These are phyloP conservation scores for Pseudomyrmex gracilis DNA, from an alignment of 1,140 invertebrate genomes.

Conservation along the genomic window DNA sequence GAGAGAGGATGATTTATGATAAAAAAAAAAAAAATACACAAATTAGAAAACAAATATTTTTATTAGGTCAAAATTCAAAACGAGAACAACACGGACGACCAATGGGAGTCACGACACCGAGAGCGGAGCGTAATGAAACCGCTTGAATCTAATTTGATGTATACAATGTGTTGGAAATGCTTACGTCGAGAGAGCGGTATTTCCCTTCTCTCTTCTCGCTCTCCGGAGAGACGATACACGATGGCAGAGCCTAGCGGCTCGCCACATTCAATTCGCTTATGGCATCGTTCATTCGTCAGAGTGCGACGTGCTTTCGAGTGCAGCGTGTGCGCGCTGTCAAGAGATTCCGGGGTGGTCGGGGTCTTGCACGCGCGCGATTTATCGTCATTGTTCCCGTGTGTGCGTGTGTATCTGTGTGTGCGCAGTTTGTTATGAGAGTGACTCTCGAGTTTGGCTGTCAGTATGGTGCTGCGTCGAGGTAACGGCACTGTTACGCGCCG, in stretches of 20 bases:
- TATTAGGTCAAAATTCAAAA: too few species aligned
- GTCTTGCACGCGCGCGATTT: background rate
- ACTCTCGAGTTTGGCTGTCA: conserved; percentile 25
- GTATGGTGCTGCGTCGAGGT: conserved; percentile 35
- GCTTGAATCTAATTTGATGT: too few species aligned
- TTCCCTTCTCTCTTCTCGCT: conserved; percentile 54
- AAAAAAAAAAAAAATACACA: background rate
- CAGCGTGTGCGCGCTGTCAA: conserved; percentile 38
- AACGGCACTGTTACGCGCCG: background rate
- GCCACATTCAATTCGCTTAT: conserved; percentile 57
- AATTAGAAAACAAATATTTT: too few species aligned
- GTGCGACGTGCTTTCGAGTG: conserved; percentile 51
- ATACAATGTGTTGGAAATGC: too few species aligned
- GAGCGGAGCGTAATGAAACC: too few species aligned
- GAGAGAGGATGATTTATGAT: background rate
- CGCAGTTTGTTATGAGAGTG: conserved; percentile 14
- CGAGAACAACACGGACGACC: too few species aligned
- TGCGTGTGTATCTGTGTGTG: too few species aligned
- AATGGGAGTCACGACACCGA: too few species aligned
- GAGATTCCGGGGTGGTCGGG: conserved; percentile 40
- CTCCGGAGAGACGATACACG: background rate
- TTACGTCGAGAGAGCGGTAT: conserved; percentile 42
- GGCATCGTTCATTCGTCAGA: conserved; percentile 60
- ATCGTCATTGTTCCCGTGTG: conserved; percentile 20
- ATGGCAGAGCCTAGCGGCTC: conserved; percentile 18